Base-by-base conservation (phyloP, 2,797 vertebrate species). In the Epinephelus awoara region DNA sequence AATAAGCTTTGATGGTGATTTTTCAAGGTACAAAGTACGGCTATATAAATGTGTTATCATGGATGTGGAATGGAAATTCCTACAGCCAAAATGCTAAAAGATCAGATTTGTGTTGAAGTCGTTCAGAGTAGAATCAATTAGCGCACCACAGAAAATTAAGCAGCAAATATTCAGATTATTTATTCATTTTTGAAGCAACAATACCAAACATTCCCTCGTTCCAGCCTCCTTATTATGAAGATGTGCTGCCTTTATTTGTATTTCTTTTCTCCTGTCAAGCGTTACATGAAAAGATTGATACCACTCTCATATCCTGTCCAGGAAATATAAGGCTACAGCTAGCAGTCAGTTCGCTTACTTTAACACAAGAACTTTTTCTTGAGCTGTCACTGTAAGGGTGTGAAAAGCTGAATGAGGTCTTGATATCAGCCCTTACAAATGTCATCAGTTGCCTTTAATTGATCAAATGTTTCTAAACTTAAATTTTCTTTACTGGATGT, bases 51-150 rank as follows among this genome's bases (percentile, higher is more conserved):
- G 4, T 49, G 47, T 38, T 34, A 44, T 38, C 25, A 19, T 25
- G 38, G 50, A 63, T 83, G 46, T 47, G 19, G 17, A 12, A 15
- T 61, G 59, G 46, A 77, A 65, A 17, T 18, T 11, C 5, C 21
- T n/a, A 47, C 19, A 0, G 1, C 18, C 52, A 59, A 38, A 59
- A 38, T 17, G 5, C 15, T 51, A 23, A 29, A 52, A 17, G 8
- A 68, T 42, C 44, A 49, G 40, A 59, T 42, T 74, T 69, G 19
- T 63, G 42, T 40, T 57, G 8, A 25, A 47, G 3, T 40, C 38
- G 9, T 19, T 19, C 1, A n/a, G 51, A 50, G 44, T 1, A 13
- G 46, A 51, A 38, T 44, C 8, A 6, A 9, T 29, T 21, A 21
- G 13, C 59, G 18, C 15, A 46, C 25, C 15, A 42, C 12, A 18